Percentiles rank a stretch among this genome's conserved stretches.
Conservation (phyloP, 1,140 invertebrate genomes). For the Hesperophylax magnus region DNA sequence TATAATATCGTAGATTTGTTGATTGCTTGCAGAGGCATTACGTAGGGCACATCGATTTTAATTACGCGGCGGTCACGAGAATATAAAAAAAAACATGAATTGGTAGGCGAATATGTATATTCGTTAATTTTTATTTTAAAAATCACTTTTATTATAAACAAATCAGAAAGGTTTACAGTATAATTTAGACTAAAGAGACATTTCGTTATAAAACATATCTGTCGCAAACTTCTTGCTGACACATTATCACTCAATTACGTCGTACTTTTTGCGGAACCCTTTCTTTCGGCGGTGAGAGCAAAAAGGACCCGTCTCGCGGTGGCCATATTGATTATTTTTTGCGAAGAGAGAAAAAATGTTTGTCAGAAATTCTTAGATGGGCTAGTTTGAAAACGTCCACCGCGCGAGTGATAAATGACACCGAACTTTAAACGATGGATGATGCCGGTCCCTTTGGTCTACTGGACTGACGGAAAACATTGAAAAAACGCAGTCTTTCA, state of each 20-base stretch:
- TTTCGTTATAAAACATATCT: neutral
- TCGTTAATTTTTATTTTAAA: neutral
- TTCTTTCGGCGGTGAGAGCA: neutral
- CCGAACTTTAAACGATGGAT: slow-evolving; percentile 46
- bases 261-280: neutral
- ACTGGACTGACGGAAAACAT: no score
- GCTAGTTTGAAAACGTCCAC: slow-evolving; percentile 13
- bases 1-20: no score
- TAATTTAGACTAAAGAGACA: neutral
- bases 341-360: slow-evolving; percentile 4
- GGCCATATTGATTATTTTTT: slow-evolving; percentile 39
- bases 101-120: no score
- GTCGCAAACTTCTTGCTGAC: neutral
- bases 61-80: no score
- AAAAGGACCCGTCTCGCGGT: neutral
- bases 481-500: no score
- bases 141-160: neutral
- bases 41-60: no score
- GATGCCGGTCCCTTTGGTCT: neutral
- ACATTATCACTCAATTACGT: slow-evolving; percentile 36
- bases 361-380: slow-evolving; percentile 11
- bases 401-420: slow-evolving; percentile 39
- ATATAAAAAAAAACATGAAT: no score
- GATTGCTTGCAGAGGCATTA: no score
- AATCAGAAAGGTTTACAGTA: neutral